Conservation (phyloP, 1,140 invertebrate genomes). For the Gonatopus flavifemur region DNA sequence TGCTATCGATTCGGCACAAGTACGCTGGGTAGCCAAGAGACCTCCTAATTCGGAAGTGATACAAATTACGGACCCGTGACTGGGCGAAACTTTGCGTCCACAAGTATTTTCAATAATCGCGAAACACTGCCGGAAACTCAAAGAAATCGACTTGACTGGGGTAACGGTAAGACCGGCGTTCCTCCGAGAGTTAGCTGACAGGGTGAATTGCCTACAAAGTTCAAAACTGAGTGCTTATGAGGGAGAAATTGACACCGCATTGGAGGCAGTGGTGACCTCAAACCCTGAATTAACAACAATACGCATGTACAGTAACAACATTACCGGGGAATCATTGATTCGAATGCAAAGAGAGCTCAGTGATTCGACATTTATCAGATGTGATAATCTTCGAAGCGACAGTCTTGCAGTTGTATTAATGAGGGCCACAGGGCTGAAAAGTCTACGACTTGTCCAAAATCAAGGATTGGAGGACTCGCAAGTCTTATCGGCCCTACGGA, state of each 20-base stretch:
- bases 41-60: background rate
- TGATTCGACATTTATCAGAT: background rate
- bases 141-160: background rate
- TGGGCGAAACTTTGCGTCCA: background rate
- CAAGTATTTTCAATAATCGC: background rate
- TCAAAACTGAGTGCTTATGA: background rate
- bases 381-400: background rate
- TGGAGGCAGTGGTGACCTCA: background rate
- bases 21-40: background rate
- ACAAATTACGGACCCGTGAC: background rate
- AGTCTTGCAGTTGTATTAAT: background rate
- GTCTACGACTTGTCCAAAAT: too few relatives aligned
- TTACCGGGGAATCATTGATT: background rate
- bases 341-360: background rate
- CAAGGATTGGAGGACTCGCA: background rate
- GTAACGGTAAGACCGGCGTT: background rate
- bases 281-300: background rate
- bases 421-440: too few relatives aligned
- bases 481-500: background rate
- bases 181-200: background rate
- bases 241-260: background rate
- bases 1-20: background rate
- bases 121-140: background rate
- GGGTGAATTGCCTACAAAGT: background rate
- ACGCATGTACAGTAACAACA: background rate